Evolutionary conservation across 1,140 invertebrate genomes (phyloP).

Genomic region (Pissodes strobi): DNA sequence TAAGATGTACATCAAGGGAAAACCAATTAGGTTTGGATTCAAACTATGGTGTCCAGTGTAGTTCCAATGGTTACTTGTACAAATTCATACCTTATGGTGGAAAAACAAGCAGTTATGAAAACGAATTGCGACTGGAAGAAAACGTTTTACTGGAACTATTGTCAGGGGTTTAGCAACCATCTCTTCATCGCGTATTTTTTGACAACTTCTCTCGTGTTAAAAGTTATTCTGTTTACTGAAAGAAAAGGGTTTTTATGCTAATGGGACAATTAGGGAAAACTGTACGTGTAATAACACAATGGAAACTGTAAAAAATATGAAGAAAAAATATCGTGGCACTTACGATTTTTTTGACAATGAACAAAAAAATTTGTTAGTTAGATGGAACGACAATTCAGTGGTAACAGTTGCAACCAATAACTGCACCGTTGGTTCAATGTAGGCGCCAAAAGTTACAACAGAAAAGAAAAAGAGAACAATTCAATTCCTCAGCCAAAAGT

Average conservation of each 20-base stretch:
- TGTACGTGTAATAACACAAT: constrained; percentile 8
- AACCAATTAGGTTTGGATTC: no score
- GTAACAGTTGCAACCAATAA: constrained; percentile 27
- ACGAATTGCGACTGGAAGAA: constrained; percentile 21
- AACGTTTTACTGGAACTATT: no score
- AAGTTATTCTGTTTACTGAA: constrained; percentile 24
- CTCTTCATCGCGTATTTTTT: no score
- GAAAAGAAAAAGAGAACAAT: constrained; percentile 32
- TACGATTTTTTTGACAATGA: constrained; percentile 31
- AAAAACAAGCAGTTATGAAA: constrained; percentile 1
- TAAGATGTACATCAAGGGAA: constrained; percentile 62
- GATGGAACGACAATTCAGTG: constrained; percentile 36
- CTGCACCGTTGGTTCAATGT: constrained; percentile 17
- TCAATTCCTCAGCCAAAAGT: constrained; percentile 17
- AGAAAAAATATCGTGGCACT: constrained; percentile 14
- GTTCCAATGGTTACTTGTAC: constrained; percentile 45
- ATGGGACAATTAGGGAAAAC: no score
- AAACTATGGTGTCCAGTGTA: no score
- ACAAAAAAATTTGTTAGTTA: constrained; percentile 25
- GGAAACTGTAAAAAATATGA: constrained; percentile 10
- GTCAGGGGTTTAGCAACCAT: not conserved
- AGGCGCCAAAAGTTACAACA: constrained; percentile 34
- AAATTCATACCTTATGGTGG: no score
- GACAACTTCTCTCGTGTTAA: constrained; percentile 25
- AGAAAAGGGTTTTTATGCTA: constrained; percentile 25